Evolutionary conservation across 2,888 invertebrate genomes (phyloP), one percentile per base, ranked within the genome.

Genomic region (Exephanes ischioxanthus): DNA sequence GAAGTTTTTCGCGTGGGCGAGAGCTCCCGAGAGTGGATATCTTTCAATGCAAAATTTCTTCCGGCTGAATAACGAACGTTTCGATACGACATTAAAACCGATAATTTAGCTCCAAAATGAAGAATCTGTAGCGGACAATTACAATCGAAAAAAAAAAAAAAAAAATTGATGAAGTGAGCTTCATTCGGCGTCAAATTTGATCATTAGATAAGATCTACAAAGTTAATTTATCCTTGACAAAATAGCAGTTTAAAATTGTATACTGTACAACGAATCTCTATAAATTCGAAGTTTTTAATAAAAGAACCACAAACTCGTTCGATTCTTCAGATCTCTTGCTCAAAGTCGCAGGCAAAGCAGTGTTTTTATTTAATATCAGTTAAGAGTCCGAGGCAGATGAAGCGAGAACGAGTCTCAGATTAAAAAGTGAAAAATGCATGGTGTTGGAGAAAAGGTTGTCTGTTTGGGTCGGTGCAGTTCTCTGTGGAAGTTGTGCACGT

Each of bases 401-500:
- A 37, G 67, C 53, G 55, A 11, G 37, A 67, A 51, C 6, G 33
- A 61, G n/a, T 26, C 9, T 14, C n/a, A 30, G 63, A 41, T 72
- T 48, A 76, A 37, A 53, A 63, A 66, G 30, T 16, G 30, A 5
- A 48, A 66, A 41, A 48, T 16, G 72, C 3, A 22, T 41, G 11
- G 16, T 2, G 11, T 14, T 5, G 58, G 72, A 30, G 61, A 71
- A 63, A 70, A 37, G 53, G 75, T 53, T 77, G n/a, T 53, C 53
- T n/a, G 66, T 83, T 88, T 87, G 91, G 89, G 88, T 90, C 88
- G 90, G 89, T 90, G 90, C 89, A 88, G 86, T 90, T 90, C 88
- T 88, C 88, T 89, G 88, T 86, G 37, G 45, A n/a, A 45, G 73
- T 68, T 58, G 88, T 82, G 82, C 81, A 67, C 48, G 33, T 75